Conservation (phyloP, 2,113 vertebrate genomes). For the Elaphurus davidianus region DNA sequence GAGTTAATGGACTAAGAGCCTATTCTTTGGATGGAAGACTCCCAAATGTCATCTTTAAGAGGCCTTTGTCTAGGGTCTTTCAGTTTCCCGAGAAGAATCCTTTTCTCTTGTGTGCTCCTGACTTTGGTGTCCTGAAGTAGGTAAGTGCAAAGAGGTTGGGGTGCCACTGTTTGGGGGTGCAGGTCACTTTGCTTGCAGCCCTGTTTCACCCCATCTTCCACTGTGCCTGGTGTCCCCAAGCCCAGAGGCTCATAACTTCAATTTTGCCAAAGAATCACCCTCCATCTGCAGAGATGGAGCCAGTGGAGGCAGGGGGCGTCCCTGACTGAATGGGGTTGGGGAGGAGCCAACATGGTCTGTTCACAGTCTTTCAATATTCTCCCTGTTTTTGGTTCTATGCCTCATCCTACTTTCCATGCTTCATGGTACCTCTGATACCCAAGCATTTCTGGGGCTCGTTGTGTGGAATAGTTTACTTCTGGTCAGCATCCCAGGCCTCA, state of each 20-base stretch:
- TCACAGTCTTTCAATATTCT: not conserved
- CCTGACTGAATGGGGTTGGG: not conserved
- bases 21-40: slow-evolving; percentile 13
- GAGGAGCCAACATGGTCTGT: not conserved
- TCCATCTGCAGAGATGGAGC: not conserved
- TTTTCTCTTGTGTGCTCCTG: not conserved
- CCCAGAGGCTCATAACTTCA: slow-evolving; percentile 6
- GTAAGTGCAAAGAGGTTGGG: not conserved
- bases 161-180: not conserved
- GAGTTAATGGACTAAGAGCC: not conserved
- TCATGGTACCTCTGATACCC: not conserved
- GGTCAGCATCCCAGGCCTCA: not conserved
- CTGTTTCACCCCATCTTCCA: slow-evolving; percentile 11
- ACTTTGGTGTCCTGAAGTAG: not conserved
- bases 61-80: not conserved
- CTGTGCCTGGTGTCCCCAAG: not conserved
- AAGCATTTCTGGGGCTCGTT: not conserved
- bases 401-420: not conserved
- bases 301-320: not conserved
- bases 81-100: not conserved
- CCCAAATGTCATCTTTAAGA: not conserved
- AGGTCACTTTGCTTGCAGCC: not conserved
- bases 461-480: not conserved
- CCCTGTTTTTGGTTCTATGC: not conserved
- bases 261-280: slow-evolving; percentile 8